phyloP scores from a whole-genome alignment of 2,113 vertebrate species.

The Chrysochloris asiatica region DNA sequence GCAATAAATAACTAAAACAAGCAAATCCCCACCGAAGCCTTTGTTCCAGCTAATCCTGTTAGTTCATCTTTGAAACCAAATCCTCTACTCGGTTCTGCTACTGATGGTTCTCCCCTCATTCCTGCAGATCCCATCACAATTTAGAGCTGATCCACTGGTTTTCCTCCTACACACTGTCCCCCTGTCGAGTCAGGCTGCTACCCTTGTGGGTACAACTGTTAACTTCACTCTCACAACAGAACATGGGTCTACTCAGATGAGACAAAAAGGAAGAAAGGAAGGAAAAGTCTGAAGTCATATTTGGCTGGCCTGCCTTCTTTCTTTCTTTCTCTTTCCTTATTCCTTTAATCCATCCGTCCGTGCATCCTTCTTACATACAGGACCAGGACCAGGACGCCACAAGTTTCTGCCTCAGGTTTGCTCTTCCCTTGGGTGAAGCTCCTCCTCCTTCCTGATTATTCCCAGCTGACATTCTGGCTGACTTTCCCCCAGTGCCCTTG shows the following conservation, averaged over 20 bases:
- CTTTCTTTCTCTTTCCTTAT: not conserved
- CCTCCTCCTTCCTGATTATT: not conserved
- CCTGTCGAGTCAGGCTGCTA: not conserved
- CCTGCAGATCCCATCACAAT: not conserved
- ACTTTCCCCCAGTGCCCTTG: not conserved
- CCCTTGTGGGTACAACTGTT: not conserved
- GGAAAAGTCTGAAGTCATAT: not conserved
- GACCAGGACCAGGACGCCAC: not conserved
- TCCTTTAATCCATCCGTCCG: not conserved
- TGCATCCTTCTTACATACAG: not conserved
- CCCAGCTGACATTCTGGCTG: not conserved
- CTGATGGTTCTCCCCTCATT: not conserved
- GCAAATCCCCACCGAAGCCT: not conserved
- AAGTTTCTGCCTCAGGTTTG: not conserved
- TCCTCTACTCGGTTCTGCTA: not conserved
- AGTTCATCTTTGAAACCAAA: not conserved
- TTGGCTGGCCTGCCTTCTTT: not conserved
- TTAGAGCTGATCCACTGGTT: not conserved
- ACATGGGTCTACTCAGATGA: not conserved
- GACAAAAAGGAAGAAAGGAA: not conserved
- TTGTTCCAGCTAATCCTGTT: not conserved
- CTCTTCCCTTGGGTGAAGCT: not conserved
- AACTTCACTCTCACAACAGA: not conserved
- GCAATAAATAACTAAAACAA: not conserved
- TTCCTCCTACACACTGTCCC: not conserved